Evolutionary conservation across 2,888 invertebrate species (phyloP).

Genomic region (Drosophila kambysellisi): DNA sequence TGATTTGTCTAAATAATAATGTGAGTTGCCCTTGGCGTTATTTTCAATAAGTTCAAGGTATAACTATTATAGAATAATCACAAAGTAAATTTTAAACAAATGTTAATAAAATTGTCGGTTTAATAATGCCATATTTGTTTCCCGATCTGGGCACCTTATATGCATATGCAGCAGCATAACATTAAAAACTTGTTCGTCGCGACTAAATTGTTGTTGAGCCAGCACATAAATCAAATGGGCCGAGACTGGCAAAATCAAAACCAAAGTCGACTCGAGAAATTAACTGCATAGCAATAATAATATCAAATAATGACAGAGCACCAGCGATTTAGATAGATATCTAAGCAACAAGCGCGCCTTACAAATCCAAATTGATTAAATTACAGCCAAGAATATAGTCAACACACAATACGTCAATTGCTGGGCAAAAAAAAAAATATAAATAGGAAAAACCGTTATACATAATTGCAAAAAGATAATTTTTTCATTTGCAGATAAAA

Average conservation of each 20-base stretch:
- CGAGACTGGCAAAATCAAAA: conserved; percentile 29
- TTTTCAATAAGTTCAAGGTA: background rate
- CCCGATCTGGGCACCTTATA: background rate
- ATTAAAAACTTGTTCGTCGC: conserved; percentile 45
- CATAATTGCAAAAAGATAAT: conserved; percentile 10
- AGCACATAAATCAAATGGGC: conserved; percentile 55
- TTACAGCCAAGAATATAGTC: conserved; percentile 44
- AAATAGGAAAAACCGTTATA: background rate
- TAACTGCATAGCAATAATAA: conserved; percentile 55
- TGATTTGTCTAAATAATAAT: background rate
- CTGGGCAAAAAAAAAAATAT: conserved; percentile 1
- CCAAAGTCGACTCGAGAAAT: conserved; percentile 21
- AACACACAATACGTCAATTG: conserved; percentile 32
- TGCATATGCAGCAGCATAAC: conserved; percentile 7
- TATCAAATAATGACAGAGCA: conserved; percentile 59
- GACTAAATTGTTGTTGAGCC: conserved; percentile 44
- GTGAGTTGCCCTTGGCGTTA: background rate
- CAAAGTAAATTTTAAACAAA: background rate
- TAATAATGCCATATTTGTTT: background rate
- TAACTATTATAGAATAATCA: background rate
- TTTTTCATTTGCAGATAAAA: conserved; percentile 7
- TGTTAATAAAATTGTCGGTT: background rate
- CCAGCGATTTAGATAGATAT: conserved; percentile 23
- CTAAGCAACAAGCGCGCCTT: conserved; percentile 36
- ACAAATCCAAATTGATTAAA: conserved; percentile 47